Evolutionary conservation across 1,140 invertebrate species (phyloP), one percentile per base, ranked within the genome.

Genomic region (Hycleus cichorii): DNA sequence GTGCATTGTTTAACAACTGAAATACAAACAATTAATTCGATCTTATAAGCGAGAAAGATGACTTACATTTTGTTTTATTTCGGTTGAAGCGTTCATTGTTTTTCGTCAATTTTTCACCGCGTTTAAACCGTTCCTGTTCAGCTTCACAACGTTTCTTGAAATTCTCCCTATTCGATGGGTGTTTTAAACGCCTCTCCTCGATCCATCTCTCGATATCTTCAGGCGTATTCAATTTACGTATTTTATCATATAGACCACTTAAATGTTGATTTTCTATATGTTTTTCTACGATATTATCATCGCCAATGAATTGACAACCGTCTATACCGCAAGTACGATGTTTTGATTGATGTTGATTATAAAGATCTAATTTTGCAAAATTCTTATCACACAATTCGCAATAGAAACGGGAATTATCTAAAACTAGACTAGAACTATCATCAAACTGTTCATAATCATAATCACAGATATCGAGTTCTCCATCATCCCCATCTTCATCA

Each of bases 141-240:
- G 82, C 76, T 32, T 81, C 77, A 53, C 81, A 77, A 67, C 83
- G 82, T 59, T 80, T 78, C 58, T 83, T 80, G n/a, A 90, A 77
- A 73, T 89, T 93, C 39, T 74, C 73, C 62, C 80, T 81, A n/a
- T 42, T 42, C 7, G 85, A 90, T 4, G 89, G 85, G 75, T 83
- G 88, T 66, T 75, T 83, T 75, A 79, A 87, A 72, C 85, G 89
- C 54, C 92, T 78, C 63, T 93, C 90, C 47, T 80, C 80, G 52
- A 82, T 83, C 89, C 90, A 95, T 73, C 89, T 89, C 47, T 83
- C 70, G 60, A 93, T 85, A 58, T 93, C 89, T 71, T 92, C 88
- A 2, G 85, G 81, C 7, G 84, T 85, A 54, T 85, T 81, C 8
- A 89, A 61, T 65, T 84, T 83, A 65, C 82, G 82, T 50, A 93